Base-by-base conservation (phyloP, 2,797 vertebrate species). In the Ctenochaetus hawaiiensis region DNA sequence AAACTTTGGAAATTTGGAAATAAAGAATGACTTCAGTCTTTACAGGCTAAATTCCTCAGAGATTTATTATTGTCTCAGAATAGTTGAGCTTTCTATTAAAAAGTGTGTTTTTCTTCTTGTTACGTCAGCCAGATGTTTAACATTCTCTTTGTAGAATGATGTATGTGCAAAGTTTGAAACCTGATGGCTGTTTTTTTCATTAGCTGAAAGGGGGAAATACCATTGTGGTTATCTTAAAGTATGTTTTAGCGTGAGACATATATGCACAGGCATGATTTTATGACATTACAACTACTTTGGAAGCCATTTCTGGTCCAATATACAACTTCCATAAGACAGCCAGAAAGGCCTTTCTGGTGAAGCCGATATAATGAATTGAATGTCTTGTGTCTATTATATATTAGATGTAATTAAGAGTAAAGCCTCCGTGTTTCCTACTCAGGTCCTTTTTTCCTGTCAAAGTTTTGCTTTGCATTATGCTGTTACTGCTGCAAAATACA, bases 1-100 rank as follows among this genome's bases (percentile, higher is more conserved):
- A 58, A 83, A 70, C 44, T 48, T n/a, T 68, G 65, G 53, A 6
- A 9, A 6, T 47, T 6, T 57, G 48, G 26, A 23, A 30, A 45
- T 52, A 64, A 72, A 72, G 18, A 66, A 52, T 52, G 5, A 18
- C 44, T 11, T 44, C 0, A 44, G 16, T 16, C 61, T 63, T 49
- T 53, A 14, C 54, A 59, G 30, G 18, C 43, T 37, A 14, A 3
- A 64, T 17, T 16, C 65, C 61, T 37, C 17, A 37, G 1, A 0
- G 1, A 1, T 39, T 20, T 8, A 43, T 37, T 13, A 9, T 41
- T 23, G 11, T 23, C 1, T 41, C 5, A 20, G 13, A 26, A 26
- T 26, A 26, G 26, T 26, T 26, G 4, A 26, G 26, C 37, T 7
- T 39, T 39, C 37, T 39, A 26, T 26, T 39, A 39, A 9, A 75